Conservation (phyloP, 2,113 vertebrate species). For the Trochalopteron elliotii region DNA sequence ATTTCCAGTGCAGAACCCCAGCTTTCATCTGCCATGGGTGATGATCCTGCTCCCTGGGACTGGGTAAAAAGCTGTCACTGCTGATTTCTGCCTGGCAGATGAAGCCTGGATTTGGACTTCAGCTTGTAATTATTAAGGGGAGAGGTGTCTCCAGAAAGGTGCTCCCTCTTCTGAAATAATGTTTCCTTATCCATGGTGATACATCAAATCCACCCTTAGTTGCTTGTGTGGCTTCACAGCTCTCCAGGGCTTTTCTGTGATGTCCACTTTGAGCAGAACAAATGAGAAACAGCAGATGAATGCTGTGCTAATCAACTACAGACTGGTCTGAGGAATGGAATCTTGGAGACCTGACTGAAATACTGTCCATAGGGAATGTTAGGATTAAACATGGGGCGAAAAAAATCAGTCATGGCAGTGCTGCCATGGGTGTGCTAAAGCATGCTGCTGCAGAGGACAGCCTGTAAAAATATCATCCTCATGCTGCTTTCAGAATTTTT, state of each 20-base stretch:
- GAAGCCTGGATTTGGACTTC: not conserved
- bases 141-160: not conserved
- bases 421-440: not conserved
- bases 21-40: not conserved
- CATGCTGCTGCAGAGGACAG: not conserved
- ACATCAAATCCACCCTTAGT: not conserved
- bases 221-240: not conserved
- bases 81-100: not conserved
- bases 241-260: not conserved
- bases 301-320: not conserved
- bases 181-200: not conserved
- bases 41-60: not conserved
- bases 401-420: not conserved
- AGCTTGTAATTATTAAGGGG: not conserved
- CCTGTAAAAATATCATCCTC: not conserved
- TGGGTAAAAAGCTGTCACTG: not conserved
- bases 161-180: not conserved
- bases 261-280: not conserved
- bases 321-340: not conserved
- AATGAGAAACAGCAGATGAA: not conserved
- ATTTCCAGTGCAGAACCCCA: not conserved
- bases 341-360: not conserved
- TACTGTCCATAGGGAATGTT: not conserved
- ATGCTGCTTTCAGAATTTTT: not conserved
- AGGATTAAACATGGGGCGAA: not conserved